Evolutionary conservation across 2,888 invertebrate genomes (phyloP), one percentile per base, ranked within the genome.

Genomic region (Pseudococcus viburni): DNA sequence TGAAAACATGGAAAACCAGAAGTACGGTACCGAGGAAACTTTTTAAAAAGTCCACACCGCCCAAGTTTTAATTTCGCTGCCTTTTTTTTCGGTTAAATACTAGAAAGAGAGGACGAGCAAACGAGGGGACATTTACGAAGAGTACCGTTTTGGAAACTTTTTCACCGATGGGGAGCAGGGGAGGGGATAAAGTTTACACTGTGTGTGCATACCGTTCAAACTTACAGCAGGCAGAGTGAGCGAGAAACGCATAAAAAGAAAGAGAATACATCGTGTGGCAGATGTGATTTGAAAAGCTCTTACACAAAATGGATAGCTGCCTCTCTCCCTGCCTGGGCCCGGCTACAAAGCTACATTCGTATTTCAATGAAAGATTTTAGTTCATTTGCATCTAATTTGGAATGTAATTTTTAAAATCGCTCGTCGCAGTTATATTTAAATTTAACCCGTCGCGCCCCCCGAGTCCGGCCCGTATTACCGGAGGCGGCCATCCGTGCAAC

Each of bases 351-450:
- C 39, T n/a, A 26, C 42, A 77, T 77, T 77, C 33, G 39, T 77
- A 77, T 77, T 77, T 77, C 77, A 77, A 77, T 77, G 77, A 77
- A 77, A 77, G 77, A 77, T 77, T 77, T 77, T 77, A 77, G n/a
- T 77, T 77, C 42, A 77, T 77, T 77, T 77, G 77, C 39, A 77
- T 77, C 77, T 77, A 77, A 77, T 77, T 77, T 77, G 39, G 77
- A 77, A 77, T 39, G 77, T 68, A 77, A 77, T 77, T 77, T 77
- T 77, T 39, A 77, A 77, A 77, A 77, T 77, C 77, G 77, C 77
- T 68, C 77, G 55, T 33, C 77, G 33, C 39, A 55, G 55, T 77
- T 42, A 26, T 77, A 77, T 77, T 77, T n/a, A 77, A 77, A 77
- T 77, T 77, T 17, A 17, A 55, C 77, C 11, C 33, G 1, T 33